phyloP scores from a whole-genome alignment of 2,797 vertebrate genomes.

The Pseudochromis fuscus region DNA sequence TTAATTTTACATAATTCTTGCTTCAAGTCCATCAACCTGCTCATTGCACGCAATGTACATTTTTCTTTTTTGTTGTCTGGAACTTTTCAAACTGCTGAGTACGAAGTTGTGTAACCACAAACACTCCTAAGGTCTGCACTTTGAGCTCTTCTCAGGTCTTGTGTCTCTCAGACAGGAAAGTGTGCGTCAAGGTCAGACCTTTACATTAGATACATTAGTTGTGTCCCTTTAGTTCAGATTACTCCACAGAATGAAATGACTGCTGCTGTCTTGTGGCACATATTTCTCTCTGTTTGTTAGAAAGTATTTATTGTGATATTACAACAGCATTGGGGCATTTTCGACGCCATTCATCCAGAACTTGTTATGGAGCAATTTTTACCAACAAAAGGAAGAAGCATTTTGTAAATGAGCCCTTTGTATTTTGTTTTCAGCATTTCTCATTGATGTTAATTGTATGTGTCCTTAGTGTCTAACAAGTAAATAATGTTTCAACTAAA shows the following conservation, averaged over 20 bases:
- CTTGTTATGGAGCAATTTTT: neutral
- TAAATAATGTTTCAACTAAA: neutral
- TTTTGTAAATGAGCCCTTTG: conserved; percentile 1
- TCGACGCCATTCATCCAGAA: too few relatives aligned
- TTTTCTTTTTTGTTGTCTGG: neutral
- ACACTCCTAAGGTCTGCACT: neutral
- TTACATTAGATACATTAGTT: neutral
- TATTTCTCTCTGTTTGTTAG: neutral
- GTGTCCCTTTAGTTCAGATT: neutral
- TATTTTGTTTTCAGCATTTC: conserved; percentile 5
- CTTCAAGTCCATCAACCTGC: too few relatives aligned
- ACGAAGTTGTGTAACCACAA: conserved; percentile 4
- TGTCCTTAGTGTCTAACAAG: conserved; percentile 13
- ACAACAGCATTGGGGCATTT: neutral
- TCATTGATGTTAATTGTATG: neutral
- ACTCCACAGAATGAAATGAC: neutral
- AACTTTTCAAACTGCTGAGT: conserved; percentile 3
- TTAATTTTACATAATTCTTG: too few relatives aligned
- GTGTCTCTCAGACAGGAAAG: neutral
- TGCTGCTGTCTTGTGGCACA: neutral
- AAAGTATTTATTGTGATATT: neutral
- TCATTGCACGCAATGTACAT: neutral
- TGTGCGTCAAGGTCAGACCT: neutral
- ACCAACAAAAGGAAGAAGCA: neutral
- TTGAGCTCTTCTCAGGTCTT: neutral